Evolutionary conservation across 2,113 vertebrate species (phyloP).

Genomic region (Shinisaurus crocodilurus): DNA sequence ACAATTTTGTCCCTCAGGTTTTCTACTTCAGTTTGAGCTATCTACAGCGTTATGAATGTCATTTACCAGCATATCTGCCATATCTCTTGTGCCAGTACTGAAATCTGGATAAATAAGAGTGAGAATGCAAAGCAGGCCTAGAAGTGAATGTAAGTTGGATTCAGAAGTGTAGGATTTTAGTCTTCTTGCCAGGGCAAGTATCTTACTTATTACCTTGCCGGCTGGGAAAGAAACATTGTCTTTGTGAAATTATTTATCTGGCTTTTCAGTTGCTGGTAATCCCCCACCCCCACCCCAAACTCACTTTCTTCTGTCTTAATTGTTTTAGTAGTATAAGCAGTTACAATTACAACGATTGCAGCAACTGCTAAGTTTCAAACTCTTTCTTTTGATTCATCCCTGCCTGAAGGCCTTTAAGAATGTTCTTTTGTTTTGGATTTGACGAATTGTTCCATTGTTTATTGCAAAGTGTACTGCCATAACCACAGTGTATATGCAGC

Average conservation of each 20-base stretch:
- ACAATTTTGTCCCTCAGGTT: not conserved
- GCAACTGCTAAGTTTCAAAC: not conserved
- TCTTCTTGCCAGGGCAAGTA: not conserved
- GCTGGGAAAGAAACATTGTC: not conserved
- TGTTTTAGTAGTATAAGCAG: not conserved
- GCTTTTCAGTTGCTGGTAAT: not conserved
- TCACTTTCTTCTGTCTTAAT: not conserved
- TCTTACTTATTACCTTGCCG: not conserved
- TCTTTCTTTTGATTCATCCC: not conserved
- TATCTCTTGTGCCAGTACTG: not conserved
- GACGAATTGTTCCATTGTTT: not conserved
- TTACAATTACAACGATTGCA: not conserved
- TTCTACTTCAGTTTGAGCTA: not conserved
- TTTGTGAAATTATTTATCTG: accelerated
- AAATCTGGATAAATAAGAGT: not conserved
- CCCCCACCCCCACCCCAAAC: not conserved
- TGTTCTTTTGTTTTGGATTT: not conserved
- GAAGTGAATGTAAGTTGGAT: not conserved
- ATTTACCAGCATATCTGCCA: not conserved
- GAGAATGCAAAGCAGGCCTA: not conserved
- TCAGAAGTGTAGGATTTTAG: not conserved
- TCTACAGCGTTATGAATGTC: not conserved
- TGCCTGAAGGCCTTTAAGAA: not conserved
- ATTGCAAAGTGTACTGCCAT: not conserved
- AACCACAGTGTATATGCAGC: not conserved